A percentile compares a stretch with the other conserved stretches of the same genome.
These are phyloP conservation scores for Drosophila ohnishii DNA, from an alignment of 1,140 invertebrate genomes.

Conservation along the genomic window DNA sequence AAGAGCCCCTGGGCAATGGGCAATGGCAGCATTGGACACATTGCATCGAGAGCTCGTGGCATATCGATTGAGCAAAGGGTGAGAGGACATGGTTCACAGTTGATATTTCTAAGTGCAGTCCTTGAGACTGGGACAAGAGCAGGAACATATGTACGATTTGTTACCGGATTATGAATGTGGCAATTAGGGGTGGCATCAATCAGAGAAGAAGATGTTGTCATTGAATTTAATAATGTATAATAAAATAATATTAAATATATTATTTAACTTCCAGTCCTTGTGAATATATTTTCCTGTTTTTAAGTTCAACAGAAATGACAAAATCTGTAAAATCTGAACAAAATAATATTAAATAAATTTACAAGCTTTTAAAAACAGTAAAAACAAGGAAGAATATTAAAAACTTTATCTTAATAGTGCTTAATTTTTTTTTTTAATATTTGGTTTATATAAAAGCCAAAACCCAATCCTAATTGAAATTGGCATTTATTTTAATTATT, in stretches of 20 bases:
- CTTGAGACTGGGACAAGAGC: constrained; percentile 10
- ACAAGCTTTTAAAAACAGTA: too few species aligned
- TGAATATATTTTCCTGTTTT: too few species aligned
- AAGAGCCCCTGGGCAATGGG: constrained; percentile 26
- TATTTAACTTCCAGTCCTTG: too few species aligned
- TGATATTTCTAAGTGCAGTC: constrained; percentile 34
- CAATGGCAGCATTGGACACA: constrained; percentile 45
- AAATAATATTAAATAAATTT: too few species aligned
- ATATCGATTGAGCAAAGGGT: constrained; percentile 39
- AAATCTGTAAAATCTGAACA: too few species aligned
- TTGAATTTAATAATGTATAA: background rate
- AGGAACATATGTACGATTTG: constrained; percentile 28
- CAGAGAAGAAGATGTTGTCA: too few species aligned
- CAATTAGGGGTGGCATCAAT: background rate
- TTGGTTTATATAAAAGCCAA: background rate
- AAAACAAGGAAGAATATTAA: too few species aligned
- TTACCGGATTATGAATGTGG: constrained; percentile 20
- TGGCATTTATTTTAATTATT: background rate
- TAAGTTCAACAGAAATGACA: too few species aligned
- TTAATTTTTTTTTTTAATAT: background rate
- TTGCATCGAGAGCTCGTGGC: constrained; percentile 42
- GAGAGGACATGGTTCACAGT: constrained; percentile 29
- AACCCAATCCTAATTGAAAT: background rate
- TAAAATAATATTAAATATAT: too few species aligned
- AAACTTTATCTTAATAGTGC: too few species aligned